A percentile compares a stretch with the other conserved stretches of the same genome.
phyloP scores from a whole-genome alignment of 2,113 vertebrate genomes.

The Misgurnus anguillicaudatus region DNA sequence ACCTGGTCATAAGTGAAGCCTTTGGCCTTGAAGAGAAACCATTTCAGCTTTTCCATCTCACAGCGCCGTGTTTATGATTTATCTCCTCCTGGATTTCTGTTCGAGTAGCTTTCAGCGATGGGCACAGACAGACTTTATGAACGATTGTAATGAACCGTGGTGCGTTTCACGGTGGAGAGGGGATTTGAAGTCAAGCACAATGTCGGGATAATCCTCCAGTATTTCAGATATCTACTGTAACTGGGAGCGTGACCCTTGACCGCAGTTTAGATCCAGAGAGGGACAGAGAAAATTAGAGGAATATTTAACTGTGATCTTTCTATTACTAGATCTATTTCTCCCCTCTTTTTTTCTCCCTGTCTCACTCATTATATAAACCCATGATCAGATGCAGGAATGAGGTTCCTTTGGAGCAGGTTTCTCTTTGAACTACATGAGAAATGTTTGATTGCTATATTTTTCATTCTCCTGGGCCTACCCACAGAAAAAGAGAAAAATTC shows the following conservation, averaged over 20 bases:
- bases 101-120: constrained; percentile 51
- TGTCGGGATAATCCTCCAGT: constrained; percentile 63
- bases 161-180: constrained; percentile 64
- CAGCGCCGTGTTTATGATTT: constrained; percentile 6
- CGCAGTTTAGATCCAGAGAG: constrained; percentile 2
- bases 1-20: constrained; percentile 30
- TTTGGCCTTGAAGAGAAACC: constrained; percentile 19
- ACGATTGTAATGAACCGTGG: constrained; percentile 64
- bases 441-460: constrained; percentile 36
- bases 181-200: constrained; percentile 68
- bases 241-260: constrained; percentile 63
- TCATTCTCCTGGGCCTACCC: constrained; percentile 28
- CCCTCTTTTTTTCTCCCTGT: not conserved
- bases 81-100: constrained; percentile 7
- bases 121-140: constrained; percentile 67
- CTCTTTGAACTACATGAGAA: constrained; percentile 38
- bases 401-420: constrained; percentile 28
- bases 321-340: not conserved
- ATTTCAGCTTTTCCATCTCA: constrained; percentile 4
- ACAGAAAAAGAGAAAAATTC: constrained; percentile 14
- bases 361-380: constrained; percentile 21
- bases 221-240: constrained; percentile 65
- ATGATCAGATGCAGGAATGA: constrained; percentile 31
- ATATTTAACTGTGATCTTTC: constrained; percentile 8
- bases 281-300: not conserved